Conservation (phyloP, 2,888 invertebrate species). For the Pristionchus arcanus region DNA sequence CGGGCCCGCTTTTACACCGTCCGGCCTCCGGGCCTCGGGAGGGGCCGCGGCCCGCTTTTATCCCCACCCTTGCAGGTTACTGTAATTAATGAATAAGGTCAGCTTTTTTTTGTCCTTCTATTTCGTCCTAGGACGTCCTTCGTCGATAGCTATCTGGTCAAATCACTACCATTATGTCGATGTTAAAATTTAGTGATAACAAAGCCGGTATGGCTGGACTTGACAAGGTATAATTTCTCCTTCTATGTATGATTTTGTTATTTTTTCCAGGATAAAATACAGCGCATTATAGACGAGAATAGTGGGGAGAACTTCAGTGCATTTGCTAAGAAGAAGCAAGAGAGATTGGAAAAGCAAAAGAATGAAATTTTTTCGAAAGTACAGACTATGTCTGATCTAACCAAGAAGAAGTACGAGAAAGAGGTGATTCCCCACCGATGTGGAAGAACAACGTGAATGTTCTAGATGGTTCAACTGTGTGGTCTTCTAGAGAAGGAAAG, state of each 20-base stretch:
- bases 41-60: too few species aligned
- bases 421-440: conserved; percentile 59
- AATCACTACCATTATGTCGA: conserved; percentile 42
- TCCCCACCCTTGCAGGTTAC: too few species aligned
- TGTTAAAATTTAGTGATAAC: conserved; percentile 65
- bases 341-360: conserved; percentile 81
- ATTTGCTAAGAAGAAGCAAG: conserved; percentile 82
- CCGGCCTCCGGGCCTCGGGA: too few species aligned
- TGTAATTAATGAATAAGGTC: too few species aligned
- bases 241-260: conserved; percentile 67
- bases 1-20: too few species aligned
- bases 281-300: conserved; percentile 80
- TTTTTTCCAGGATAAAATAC: conserved; percentile 59
- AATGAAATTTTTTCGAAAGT: conserved; percentile 61
- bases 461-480: conserved; percentile 81
- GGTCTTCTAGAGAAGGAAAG: conserved; percentile 80
- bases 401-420: conserved; percentile 60
- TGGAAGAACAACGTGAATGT: conserved; percentile 6
- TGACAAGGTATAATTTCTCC: conserved; percentile 79
- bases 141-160: not conserved
- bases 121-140: not conserved
- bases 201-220: conserved; percentile 82
- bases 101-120: not conserved
- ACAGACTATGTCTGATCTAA: conserved; percentile 58
- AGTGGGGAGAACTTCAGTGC: conserved; percentile 83